A percentile compares a stretch with the other conserved stretches of the same genome.
Conservation (phyloP, 2,113 vertebrate genomes). For the Anhinga anhinga region DNA sequence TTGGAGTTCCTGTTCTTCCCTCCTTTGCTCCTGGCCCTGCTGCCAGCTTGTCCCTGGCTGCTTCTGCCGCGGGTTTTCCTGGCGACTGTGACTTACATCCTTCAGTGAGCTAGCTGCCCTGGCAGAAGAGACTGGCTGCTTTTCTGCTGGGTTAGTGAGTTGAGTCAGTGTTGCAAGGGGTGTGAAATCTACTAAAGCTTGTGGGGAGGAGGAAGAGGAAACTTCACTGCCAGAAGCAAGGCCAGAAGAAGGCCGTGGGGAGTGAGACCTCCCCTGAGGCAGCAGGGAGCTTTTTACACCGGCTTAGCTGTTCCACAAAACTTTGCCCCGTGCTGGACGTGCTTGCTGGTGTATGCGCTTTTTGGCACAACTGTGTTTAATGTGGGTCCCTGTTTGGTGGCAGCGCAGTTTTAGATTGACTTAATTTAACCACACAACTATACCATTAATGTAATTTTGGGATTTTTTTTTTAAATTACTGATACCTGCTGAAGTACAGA, state of each 20-base stretch:
- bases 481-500: neutral
- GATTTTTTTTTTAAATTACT: neutral
- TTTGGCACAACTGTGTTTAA: neutral
- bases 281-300: neutral
- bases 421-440: neutral
- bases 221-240: neutral
- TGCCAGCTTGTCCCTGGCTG: neutral
- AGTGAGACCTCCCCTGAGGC: neutral
- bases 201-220: neutral
- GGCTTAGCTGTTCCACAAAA: neutral
- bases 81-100: neutral
- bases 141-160: neutral
- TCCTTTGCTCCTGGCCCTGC: neutral
- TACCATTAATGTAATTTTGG: neutral
- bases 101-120: neutral
- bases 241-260: neutral
- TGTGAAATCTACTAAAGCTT: neutral
- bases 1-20: slow-evolving; percentile 17
- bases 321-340: neutral
- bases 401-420: neutral
- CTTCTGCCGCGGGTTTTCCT: neutral
- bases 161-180: neutral
- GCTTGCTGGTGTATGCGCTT: neutral
- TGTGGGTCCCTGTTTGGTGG: neutral
- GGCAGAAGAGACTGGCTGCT: neutral